Evolutionary conservation across 2,113 vertebrate species (phyloP), one percentile per base, ranked within the genome.

Genomic region (Pyrgilauda ruficollis): DNA sequence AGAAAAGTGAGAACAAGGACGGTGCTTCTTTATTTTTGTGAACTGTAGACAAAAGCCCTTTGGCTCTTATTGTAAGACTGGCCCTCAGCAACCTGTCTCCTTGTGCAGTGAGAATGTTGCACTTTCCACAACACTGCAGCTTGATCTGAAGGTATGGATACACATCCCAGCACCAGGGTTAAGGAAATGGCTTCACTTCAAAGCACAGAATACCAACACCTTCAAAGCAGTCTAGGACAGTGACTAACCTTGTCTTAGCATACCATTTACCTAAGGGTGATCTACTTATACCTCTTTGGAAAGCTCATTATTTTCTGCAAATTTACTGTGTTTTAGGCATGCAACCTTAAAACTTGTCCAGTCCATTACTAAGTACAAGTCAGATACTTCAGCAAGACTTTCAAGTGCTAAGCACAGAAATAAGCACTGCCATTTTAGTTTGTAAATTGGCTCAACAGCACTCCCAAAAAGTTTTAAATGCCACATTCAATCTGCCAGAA

Each of bases 31-130:
- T 61, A 33, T 77, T 90, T 88, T 59, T 76, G 44, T 8, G 28
- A 26, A 49, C 22, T 81, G 22, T 30, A 91, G 73, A 92, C 37
- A 76, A 83, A 94, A 95, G 75, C 62, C 82, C 84, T 92, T 91
- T 87, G 58, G n/a, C 58, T 52, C 44, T 61, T 72, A 33, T 17
- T 53, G 0, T 55, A 72, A 75, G 31, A 87, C 53, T 64, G 30
- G 30, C 44, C 33, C 52, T 82, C 74, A 69, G 62, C 70, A 79
- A 33, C 6, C 15, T 44, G 10, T 41, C 83, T 31, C 13, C 37
- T 27, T 33, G 43, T 66, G 68, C 79, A 76, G 77, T 68, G 52
- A 24, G 26, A 68, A 84, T 10, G 12, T 15, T 24, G 49, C 84
- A 81, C 56, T 44, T n/a, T 18, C 26, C 37, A n/a, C 41, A 87